Evolutionary conservation across 2,113 vertebrate genomes (phyloP), one percentile per base, ranked within the genome.

Genomic region (Chaetops frenatus): DNA sequence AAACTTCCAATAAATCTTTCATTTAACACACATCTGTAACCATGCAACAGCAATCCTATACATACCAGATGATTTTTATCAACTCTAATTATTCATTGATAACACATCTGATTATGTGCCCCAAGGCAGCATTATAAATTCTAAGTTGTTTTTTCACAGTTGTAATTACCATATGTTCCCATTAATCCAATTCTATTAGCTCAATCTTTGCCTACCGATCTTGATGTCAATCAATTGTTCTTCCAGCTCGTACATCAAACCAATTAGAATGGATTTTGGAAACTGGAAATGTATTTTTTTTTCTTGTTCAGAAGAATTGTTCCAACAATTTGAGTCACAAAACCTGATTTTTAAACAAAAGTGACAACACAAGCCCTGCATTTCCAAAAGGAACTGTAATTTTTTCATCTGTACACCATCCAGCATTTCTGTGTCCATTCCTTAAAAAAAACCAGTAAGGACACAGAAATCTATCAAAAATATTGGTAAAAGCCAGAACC

Each of bases 121-220:
- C 93, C 86, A 82, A 94, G 91, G 97, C 93, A 96, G 88, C 95
- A 87, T 94, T 95, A 95, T 51, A 95, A 95, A 97, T 97, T 98
- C 93, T 61, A 96, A 97, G 92, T 97, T 97, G 96, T 89, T 97
- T 94, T 89, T 95, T 92, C 97, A 96, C 94, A 88, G 91, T 97
- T 97, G 96, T 98, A 98, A 98, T 98, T 98, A 97, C 97, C 95
- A 95, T 98, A 97, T 98, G 97, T 97, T 98, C 98, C 97, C 97
- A 97, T 97, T 98, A 97, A 97, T 98, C 94, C 95, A 83, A 98
- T 96, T 97, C 92, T 97, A 95, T 97, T 97, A 97, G 96, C 78
- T 97, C 94, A 84, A 85, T 97, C 95, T 97, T 97, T 97, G 86
- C 96, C 94, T 95, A 92, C 92, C 42, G 86, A 97, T 97, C 97